Base-by-base conservation (phyloP, 1,140 invertebrate genomes). In the Eciton burchellii region DNA sequence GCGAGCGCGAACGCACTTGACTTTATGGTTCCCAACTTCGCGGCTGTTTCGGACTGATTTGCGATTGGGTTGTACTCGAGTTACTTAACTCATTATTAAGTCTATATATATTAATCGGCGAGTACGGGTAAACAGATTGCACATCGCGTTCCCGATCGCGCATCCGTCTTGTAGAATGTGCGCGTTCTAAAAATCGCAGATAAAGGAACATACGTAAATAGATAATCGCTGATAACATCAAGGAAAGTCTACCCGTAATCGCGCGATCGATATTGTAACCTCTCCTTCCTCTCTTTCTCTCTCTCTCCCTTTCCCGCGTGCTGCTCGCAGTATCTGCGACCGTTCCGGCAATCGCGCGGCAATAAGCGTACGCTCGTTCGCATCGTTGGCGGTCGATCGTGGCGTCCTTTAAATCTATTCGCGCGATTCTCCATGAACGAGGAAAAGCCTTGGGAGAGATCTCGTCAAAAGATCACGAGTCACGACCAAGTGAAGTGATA, bases 151-250 rank as follows among this genome's bases (percentile, higher is more conserved):
- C n/a, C n/a, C n/a, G n/a, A n/a, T n/a, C 41, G 29, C 21, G 65
- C 6, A 14, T 70, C 3, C 43, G 12, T 19, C 35, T 54, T 8
- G n/a, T n/a, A n/a, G 14, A 12, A 35, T 19, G 29, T 35, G 16
- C 47, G 0, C 49, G n/a, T n/a, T 14, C 59, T 35, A 21, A 21
- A 24, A 79, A 79, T 70, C 35, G 26, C 49, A 68, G 74, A 79
- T 70, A 79, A 79, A 57, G 4, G 3, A 79, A 43, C 19, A 3
- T 16, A 21, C 9, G 11, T 56, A 54, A 68, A 54, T 77, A 77
- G 74, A 68, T 77, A 77, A 77, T 77, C 74, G 19, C 63, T 9
- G 74, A 77, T 77, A 77, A 26, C 62, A 77, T 77, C 62, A 68
- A 77, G 74, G 74, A 77, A 68, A 76, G 43, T 65, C 72, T 24